Evolutionary conservation across 1,140 invertebrate species (phyloP).

Genomic region (Euwallacea similis): DNA sequence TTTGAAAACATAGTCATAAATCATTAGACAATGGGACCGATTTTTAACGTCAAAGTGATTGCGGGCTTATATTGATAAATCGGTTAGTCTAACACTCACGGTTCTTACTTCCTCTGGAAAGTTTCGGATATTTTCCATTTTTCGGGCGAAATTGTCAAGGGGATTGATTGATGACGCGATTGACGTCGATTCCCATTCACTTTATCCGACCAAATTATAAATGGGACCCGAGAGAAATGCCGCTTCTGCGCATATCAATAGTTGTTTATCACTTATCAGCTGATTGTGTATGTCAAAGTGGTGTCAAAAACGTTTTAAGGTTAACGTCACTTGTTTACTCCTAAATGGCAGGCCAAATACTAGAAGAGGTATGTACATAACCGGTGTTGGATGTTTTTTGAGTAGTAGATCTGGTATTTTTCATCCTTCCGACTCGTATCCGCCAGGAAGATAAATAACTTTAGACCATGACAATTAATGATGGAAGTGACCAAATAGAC

Average conservation of each 20-base stretch:
- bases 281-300: not conserved
- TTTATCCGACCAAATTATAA: not conserved
- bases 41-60: constrained; percentile 10
- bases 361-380: not conserved
- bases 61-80: constrained; percentile 12
- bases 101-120: constrained; percentile 4
- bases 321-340: not conserved
- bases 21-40: constrained; percentile 1
- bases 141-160: not conserved
- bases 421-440: not conserved
- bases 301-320: not conserved
- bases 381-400: not conserved
- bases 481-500: not conserved
- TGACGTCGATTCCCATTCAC: not conserved
- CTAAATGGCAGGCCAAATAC: not conserved
- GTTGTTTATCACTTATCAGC: not conserved
- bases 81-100: not conserved
- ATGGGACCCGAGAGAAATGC: not conserved
- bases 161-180: not conserved
- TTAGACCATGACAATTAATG: not conserved
- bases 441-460: not conserved
- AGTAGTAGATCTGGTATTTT: not conserved
- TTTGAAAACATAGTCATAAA: constrained; percentile 5
- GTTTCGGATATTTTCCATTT: constrained; percentile 7
- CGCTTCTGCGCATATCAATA: not conserved